Conservation (phyloP, 1,140 invertebrate species). For the Phthorimaea operculella region DNA sequence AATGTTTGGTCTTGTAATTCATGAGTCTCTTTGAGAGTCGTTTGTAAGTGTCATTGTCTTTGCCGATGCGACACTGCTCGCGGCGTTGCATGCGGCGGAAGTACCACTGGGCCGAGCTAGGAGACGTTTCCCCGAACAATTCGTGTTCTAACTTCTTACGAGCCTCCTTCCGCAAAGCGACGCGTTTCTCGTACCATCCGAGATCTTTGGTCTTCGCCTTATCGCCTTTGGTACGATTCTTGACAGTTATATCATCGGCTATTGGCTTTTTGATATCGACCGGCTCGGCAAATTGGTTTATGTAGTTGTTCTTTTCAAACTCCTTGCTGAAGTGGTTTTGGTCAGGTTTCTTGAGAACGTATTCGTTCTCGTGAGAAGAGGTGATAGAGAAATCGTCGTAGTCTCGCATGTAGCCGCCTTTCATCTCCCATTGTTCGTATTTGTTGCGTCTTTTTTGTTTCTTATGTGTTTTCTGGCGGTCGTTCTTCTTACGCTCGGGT, state of each 20-base stretch:
- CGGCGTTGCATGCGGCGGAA: conserved; percentile 54
- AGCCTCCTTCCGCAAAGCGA: conserved; percentile 33
- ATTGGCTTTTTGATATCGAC: conserved; percentile 1
- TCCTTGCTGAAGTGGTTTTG: conserved; percentile 14
- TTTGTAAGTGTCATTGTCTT: conserved; percentile 27
- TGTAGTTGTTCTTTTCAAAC: conserved; percentile 19
- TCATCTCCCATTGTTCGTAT: conserved; percentile 56
- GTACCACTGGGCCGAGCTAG: conserved; percentile 52
- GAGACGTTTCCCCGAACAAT: conserved; percentile 34
- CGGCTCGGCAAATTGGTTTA: conserved; percentile 17
- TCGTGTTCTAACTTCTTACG: conserved; percentile 44
- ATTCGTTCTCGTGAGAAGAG: conserved; percentile 30
- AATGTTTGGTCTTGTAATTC: conserved; percentile 45
- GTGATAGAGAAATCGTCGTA: conserved; percentile 40
- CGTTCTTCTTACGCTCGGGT: conserved; percentile 41
- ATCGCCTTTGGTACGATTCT: neutral
- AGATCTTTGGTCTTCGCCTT: conserved; percentile 18
- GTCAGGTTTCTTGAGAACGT: conserved; percentile 17
- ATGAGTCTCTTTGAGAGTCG: conserved; percentile 30
- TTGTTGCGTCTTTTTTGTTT: conserved; percentile 52
- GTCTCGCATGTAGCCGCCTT: conserved; percentile 47
- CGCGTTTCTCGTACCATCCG: conserved; percentile 51
- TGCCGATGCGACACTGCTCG: conserved; percentile 49
- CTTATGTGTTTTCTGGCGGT: conserved; percentile 41
- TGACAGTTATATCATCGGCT: neutral